A percentile compares a stretch with the other conserved stretches of the same genome.
Evolutionary conservation across 2,113 vertebrate species (phyloP).

Genomic region (Pitta sordida): DNA sequence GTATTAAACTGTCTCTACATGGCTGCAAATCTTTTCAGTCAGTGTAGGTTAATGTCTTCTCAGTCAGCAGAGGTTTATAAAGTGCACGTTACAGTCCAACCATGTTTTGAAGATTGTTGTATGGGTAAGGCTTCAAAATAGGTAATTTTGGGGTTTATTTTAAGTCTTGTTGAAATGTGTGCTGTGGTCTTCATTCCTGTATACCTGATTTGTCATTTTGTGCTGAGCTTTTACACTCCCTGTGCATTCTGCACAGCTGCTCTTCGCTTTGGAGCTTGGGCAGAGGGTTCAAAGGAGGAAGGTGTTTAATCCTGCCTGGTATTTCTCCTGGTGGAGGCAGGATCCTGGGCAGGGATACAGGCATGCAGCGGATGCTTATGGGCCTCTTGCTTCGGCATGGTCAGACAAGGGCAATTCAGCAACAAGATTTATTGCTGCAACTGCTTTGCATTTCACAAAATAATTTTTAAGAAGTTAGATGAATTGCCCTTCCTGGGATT

Average conservation of each 20-base stretch:
- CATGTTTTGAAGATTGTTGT: background rate
- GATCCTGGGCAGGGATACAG: background rate
- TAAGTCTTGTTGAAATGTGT: background rate
- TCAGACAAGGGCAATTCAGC: background rate
- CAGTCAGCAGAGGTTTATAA: background rate
- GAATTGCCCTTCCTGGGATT: background rate
- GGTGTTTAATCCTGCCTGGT: background rate
- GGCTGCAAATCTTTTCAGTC: background rate
- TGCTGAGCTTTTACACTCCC: background rate
- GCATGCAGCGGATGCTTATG: rapidly evolving
- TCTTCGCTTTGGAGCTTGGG: background rate
- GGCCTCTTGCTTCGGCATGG: rapidly evolving
- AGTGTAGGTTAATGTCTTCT: background rate
- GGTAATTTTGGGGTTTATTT: background rate
- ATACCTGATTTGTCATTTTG: background rate
- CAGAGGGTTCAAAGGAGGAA: background rate
- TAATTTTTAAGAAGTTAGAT: background rate
- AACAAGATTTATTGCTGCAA: background rate
- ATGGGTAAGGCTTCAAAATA: background rate
- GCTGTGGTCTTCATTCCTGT: background rate
- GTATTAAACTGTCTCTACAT: background rate
- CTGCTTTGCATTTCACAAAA: background rate
- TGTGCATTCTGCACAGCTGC: background rate
- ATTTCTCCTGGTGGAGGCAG: background rate
- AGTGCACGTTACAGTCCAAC: background rate